phyloP scores from a whole-genome alignment of 1,140 invertebrate genomes.

The Anadara kagoshimensis region DNA sequence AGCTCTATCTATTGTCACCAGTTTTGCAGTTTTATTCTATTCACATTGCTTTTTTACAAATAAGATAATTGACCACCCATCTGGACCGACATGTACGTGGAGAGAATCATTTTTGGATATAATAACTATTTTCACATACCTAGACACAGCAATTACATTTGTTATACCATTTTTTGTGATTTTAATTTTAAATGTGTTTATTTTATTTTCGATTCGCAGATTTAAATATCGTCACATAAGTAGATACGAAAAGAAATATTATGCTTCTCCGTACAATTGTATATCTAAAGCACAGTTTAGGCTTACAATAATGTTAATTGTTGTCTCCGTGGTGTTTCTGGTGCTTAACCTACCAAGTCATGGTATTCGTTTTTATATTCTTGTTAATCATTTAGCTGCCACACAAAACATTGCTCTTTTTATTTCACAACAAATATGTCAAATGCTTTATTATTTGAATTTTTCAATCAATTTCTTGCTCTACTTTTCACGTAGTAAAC shows the following conservation, averaged over 20 bases:
- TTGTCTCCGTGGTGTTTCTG: slow-evolving; percentile 88
- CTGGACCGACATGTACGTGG: slow-evolving; percentile 65
- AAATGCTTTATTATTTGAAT: slow-evolving; percentile 82
- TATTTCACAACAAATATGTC: slow-evolving; percentile 58
- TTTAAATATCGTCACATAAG: slow-evolving; percentile 45
- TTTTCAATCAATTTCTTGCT: slow-evolving; percentile 92
- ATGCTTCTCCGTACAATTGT: slow-evolving; percentile 28
- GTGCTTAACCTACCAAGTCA: slow-evolving; percentile 83
- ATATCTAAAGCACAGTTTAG: slow-evolving; percentile 78
- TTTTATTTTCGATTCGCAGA: slow-evolving; percentile 48
- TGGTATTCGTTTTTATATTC: slow-evolving; percentile 66
- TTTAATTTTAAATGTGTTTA: slow-evolving; percentile 76
- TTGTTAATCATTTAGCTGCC: slow-evolving; percentile 50
- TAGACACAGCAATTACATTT: slow-evolving; percentile 77
- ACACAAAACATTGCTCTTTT: slow-evolving; percentile 20
- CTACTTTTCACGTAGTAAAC: slow-evolving; percentile 75
- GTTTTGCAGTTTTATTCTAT: slow-evolving; percentile 58
- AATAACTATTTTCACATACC: slow-evolving; percentile 75
- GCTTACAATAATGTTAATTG: slow-evolving; percentile 87
- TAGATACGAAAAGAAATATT: slow-evolving; percentile 25
- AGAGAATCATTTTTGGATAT: slow-evolving; percentile 9
- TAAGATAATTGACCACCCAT: slow-evolving; percentile 35
- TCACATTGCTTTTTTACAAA: slow-evolving; percentile 58
- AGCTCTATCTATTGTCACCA: slow-evolving; percentile 37
- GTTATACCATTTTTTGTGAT: slow-evolving; percentile 77